Conservation (phyloP, 1,140 invertebrate genomes). For the Eciton burchellii region DNA sequence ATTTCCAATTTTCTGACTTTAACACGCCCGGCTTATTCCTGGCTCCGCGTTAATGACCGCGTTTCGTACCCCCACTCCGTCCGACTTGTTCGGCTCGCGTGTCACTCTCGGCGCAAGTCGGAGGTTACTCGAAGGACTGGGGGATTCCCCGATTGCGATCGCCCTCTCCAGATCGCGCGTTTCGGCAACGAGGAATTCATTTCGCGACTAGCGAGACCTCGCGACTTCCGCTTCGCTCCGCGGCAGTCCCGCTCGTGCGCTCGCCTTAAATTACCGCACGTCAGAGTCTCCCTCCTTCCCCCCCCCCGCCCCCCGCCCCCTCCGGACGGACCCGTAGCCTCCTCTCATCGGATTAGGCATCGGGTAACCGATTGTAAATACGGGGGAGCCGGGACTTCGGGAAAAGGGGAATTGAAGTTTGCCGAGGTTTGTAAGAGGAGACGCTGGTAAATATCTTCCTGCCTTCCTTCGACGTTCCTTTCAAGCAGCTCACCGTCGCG, state of each 20-base stretch:
- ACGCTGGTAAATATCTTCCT: slow-evolving; percentile 76
- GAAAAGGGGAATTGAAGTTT: slow-evolving; percentile 77
- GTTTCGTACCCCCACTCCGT: neutral
- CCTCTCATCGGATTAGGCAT: slow-evolving; percentile 75
- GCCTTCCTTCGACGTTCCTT: slow-evolving; percentile 64
- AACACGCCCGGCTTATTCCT: slow-evolving; percentile 16
- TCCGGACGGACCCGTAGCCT: too few relatives aligned
- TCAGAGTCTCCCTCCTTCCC: neutral
- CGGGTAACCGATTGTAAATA: slow-evolving; percentile 79
- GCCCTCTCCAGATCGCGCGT: too few relatives aligned
- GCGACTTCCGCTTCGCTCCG: neutral
- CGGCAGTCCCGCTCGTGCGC: slow-evolving; percentile 52
- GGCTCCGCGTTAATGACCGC: neutral
- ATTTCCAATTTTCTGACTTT: slow-evolving; percentile 59
- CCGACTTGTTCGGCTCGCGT: neutral
- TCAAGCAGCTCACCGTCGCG: slow-evolving; percentile 40
- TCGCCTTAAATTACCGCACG: slow-evolving; percentile 72
- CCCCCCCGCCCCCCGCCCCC: slow-evolving; percentile 39
- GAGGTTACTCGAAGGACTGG: too few relatives aligned
- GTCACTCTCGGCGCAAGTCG: too few relatives aligned
- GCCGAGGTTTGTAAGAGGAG: slow-evolving; percentile 75
- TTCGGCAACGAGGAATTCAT: too few relatives aligned
- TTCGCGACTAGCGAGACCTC: too few relatives aligned
- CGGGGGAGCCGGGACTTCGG: slow-evolving; percentile 63
- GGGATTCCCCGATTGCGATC: too few relatives aligned